Conservation (phyloP, 2,888 invertebrate species). For the Liposcelis brunnea region DNA sequence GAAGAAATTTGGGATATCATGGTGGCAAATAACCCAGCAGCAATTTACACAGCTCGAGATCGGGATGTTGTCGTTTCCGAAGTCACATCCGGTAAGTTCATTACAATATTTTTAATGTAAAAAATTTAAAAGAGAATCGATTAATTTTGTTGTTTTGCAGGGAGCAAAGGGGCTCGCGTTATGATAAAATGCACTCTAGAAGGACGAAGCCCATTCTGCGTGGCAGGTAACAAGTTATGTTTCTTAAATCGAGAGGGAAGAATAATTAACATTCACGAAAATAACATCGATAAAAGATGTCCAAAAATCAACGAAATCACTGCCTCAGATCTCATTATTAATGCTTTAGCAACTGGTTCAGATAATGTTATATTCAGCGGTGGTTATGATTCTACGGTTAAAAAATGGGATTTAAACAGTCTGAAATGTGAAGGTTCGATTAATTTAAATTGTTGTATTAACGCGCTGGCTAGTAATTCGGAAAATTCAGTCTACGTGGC, state of each 20-base stretch:
- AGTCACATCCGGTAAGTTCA: constrained; percentile 32
- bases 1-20: constrained; percentile 47
- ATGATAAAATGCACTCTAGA: constrained; percentile 32
- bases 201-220: constrained; percentile 36
- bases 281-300: constrained; percentile 29
- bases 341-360: not conserved
- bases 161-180: constrained; percentile 25
- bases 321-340: constrained; percentile 23
- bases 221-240: constrained; percentile 30
- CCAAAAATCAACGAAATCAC: constrained; percentile 34
- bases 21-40: constrained; percentile 27
- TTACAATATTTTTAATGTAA: not conserved
- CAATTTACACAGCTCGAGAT: constrained; percentile 41
- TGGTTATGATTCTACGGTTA: constrained; percentile 31
- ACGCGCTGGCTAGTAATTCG: constrained; percentile 28
- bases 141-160: constrained; percentile 15
- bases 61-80: constrained; percentile 41
- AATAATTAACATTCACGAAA: constrained; percentile 35
- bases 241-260: constrained; percentile 36
- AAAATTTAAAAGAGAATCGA: constrained; percentile 1
- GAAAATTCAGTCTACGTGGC: constrained; percentile 33
- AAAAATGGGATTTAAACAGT: constrained; percentile 27
- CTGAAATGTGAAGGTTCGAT: constrained; percentile 19
- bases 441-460: constrained; percentile 25
- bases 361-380: constrained; percentile 21